Evolutionary conservation across 2,888 invertebrate species (phyloP).

Genomic region (Pemphredon lugubris): DNA sequence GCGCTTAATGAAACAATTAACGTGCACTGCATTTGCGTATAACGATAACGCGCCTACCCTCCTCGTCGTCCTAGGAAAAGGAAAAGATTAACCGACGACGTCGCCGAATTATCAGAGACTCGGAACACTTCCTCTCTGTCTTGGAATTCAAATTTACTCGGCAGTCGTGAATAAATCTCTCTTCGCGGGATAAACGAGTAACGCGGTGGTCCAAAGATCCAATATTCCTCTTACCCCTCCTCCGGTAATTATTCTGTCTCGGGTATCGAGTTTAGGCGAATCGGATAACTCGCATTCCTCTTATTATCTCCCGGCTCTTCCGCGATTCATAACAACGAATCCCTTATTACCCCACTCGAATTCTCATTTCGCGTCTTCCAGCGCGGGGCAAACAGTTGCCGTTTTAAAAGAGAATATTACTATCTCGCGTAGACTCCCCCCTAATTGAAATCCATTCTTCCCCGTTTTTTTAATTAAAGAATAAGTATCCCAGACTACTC

Average conservation of each 20-base stretch:
- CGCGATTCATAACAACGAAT: conserved; percentile 30
- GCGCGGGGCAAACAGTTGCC: conserved; percentile 2
- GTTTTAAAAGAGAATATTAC: conserved; percentile 8
- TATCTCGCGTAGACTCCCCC: conserved; percentile 8
- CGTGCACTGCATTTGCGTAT: conserved; percentile 41
- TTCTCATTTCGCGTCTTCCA: conserved; percentile 31
- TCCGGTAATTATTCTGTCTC: not conserved
- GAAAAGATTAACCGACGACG: conserved; percentile 12
- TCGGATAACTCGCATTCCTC: not conserved
- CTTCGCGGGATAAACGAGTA: no score
- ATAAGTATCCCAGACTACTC: conserved; percentile 14
- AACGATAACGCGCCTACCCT: conserved; percentile 34
- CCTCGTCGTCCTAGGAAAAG: conserved; percentile 34
- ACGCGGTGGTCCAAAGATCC: no score
- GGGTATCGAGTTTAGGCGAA: conserved; percentile 3
- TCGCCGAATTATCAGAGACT: not conserved
- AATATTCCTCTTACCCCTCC: no score
- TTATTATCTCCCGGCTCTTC: conserved; percentile 6
- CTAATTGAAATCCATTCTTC: conserved; percentile 52
- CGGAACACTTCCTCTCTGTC: not conserved
- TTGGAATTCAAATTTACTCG: not conserved
- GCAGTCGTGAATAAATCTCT: no score
- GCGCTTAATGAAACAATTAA: conserved; percentile 53
- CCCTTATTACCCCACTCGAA: conserved; percentile 26
- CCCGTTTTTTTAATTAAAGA: conserved; percentile 48